These are phyloP conservation scores for Dryobota labecula DNA, from an alignment of 2,888 invertebrate genomes.

Conservation along the genomic window DNA sequence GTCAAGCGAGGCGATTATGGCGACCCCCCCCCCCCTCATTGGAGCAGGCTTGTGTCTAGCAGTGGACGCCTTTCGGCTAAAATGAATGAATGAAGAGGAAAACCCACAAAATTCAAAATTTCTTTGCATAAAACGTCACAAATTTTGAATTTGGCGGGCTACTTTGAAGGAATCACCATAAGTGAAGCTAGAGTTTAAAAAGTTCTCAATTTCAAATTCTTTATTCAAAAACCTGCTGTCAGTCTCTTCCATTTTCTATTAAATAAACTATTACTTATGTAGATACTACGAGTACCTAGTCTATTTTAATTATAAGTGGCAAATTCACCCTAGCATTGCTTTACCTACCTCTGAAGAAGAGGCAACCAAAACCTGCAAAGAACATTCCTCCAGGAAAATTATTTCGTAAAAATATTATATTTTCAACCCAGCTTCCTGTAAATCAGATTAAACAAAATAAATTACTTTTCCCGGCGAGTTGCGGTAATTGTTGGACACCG, in stretches of 20 bases:
- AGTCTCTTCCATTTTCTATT: too few relatives aligned
- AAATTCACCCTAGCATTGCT: too few relatives aligned
- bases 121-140: background rate
- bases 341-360: background rate
- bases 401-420: background rate
- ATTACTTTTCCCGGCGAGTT: constrained; percentile 20
- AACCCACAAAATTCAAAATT: too few relatives aligned
- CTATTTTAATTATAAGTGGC: too few relatives aligned
- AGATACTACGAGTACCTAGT: too few relatives aligned
- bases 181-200: background rate
- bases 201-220: background rate
- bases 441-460: constrained; percentile 40
- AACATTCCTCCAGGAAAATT: background rate
- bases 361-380: too few relatives aligned
- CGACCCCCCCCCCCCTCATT: too few relatives aligned
- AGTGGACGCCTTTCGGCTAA: too few relatives aligned
- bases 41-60: too few relatives aligned
- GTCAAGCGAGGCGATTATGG: too few relatives aligned
- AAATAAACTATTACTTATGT: too few relatives aligned
- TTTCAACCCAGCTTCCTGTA: constrained; percentile 16
- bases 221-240: background rate
- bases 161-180: background rate
- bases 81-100: too few relatives aligned
- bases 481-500: constrained; percentile 46
- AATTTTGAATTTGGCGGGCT: background rate